Conservation (phyloP, 1,140 invertebrate species). For the Drosophila gunungcola region DNA sequence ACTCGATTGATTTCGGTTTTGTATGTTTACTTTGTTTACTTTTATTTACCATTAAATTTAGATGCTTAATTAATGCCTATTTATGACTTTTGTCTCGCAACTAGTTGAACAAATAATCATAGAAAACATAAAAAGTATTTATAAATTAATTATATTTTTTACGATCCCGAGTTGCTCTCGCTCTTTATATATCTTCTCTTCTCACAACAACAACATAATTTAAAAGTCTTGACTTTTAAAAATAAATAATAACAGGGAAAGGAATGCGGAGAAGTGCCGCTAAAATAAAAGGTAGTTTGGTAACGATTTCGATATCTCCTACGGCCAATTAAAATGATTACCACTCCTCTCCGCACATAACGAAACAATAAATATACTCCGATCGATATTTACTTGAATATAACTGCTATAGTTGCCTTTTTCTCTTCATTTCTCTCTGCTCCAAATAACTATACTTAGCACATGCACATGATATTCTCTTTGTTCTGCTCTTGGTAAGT, state of each 20-base stretch:
- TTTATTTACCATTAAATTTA: slow-evolving; percentile 59
- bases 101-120: slow-evolving; percentile 65
- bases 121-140: slow-evolving; percentile 58
- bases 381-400: slow-evolving; percentile 48
- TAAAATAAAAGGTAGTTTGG: slow-evolving; percentile 42
- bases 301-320: slow-evolving; percentile 20
- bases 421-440: slow-evolving; percentile 36
- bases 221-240: slow-evolving; percentile 66
- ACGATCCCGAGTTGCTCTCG: slow-evolving; percentile 46
- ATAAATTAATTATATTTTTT: slow-evolving; percentile 50
- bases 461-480: slow-evolving; percentile 44
- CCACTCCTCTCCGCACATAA: slow-evolving; percentile 30
- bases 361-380: slow-evolving; percentile 48
- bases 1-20: slow-evolving; percentile 38
- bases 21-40: slow-evolving; percentile 31
- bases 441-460: slow-evolving; percentile 64
- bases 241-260: slow-evolving; percentile 76
- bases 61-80: slow-evolving; percentile 61
- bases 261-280: slow-evolving; percentile 41
- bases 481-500: slow-evolving; percentile 46
- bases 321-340: slow-evolving; percentile 22
- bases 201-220: slow-evolving; percentile 72
- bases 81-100: slow-evolving; percentile 77
- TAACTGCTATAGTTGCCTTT: slow-evolving; percentile 58
- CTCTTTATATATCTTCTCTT: slow-evolving; percentile 18